A percentile compares a stretch with the other conserved stretches of the same genome.
phyloP scores from a whole-genome alignment of 2,113 vertebrate species.

The Rhagologus leucostigma region DNA sequence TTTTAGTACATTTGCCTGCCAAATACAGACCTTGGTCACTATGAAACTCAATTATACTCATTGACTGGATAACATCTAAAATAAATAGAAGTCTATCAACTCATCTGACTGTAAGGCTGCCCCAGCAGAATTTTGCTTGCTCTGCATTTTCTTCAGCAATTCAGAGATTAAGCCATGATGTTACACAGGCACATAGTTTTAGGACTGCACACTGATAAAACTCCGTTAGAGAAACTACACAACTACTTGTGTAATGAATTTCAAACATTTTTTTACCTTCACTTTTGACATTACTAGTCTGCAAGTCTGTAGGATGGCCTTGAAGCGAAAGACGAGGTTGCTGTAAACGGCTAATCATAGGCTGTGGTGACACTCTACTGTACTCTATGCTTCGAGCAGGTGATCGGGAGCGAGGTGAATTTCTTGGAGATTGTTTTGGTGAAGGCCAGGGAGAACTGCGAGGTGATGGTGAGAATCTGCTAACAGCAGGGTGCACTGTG shows the following conservation, averaged over 20 bases:
- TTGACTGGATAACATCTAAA: not conserved
- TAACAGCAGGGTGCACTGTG: constrained; percentile 83
- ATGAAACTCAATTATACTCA: not conserved
- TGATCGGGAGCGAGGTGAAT: constrained; percentile 93
- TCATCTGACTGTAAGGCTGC: not conserved
- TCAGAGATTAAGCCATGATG: not conserved
- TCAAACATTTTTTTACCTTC: constrained; percentile 80
- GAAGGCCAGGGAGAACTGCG: constrained; percentile 91
- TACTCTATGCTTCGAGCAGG: constrained; percentile 92
- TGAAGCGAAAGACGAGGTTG: constrained; percentile 95
- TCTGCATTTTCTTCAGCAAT: not conserved
- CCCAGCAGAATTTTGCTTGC: not conserved
- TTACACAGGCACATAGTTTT: not conserved
- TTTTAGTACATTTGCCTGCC: not conserved
- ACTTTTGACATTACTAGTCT: constrained; percentile 90
- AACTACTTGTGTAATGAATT: not conserved
- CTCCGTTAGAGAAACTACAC: not conserved
- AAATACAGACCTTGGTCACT: not conserved
- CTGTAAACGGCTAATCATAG: constrained; percentile 92
- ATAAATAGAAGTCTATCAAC: not conserved
- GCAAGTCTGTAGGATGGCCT: constrained; percentile 87
- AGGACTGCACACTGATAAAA: not conserved
- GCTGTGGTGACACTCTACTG: constrained; percentile 87
- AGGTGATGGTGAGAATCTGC: constrained; percentile 92
- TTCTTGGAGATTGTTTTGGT: constrained; percentile 85